A percentile compares a stretch with the other conserved stretches of the same genome.
phyloP scores from a whole-genome alignment of 1,140 invertebrate genomes.

The Pogonomyrmex barbatus region DNA sequence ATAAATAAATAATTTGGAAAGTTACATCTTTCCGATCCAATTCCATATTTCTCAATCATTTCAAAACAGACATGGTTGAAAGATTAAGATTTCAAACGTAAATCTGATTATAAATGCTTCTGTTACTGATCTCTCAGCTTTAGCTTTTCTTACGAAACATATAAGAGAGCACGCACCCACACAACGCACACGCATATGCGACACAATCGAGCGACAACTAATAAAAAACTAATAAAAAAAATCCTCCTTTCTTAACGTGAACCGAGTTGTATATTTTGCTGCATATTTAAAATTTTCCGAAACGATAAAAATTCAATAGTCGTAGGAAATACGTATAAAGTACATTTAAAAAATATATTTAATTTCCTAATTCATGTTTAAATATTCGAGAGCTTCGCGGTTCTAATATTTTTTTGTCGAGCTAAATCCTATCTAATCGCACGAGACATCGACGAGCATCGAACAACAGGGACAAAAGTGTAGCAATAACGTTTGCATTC shows the following conservation, averaged over 20 bases:
- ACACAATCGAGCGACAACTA: not conserved
- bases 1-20: not conserved
- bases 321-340: too few species aligned
- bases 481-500: not conserved
- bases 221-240: constrained; percentile 25
- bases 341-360: not conserved
- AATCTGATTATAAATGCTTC: not conserved
- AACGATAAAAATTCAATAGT: not conserved
- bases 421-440: not conserved
- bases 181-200: not conserved
- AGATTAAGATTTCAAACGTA: not conserved
- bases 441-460: not conserved
- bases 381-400: not conserved
- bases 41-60: not conserved
- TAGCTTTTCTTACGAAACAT: not conserved
- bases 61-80: not conserved
- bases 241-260: not conserved
- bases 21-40: not conserved
- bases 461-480: not conserved
- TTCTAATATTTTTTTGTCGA: not conserved
- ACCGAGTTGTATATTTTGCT: not conserved
- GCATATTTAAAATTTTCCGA: not conserved
- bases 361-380: not conserved
- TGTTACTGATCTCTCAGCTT: not conserved
- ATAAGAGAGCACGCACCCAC: not conserved